Percentiles rank a stretch among this genome's conserved stretches.
Evolutionary conservation across 37 sponge, comb jelly and placozoan species (phyloP).

Genomic region (Aplysina aerophoba): DNA sequence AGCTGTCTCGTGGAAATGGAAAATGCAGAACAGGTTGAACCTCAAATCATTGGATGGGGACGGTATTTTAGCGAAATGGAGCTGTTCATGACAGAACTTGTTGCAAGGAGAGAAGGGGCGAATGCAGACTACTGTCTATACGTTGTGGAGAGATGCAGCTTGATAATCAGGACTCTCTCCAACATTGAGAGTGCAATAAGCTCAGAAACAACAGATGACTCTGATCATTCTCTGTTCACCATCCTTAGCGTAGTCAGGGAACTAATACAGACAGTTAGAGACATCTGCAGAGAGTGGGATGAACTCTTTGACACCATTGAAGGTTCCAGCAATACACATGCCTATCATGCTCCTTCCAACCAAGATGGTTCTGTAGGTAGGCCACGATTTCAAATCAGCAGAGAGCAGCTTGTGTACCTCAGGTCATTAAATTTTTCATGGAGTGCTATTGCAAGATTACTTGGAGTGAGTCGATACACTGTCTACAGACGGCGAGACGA

Average conservation of each 20-base stretch:
- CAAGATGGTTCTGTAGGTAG: background rate
- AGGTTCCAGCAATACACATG: background rate
- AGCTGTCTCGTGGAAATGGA: no score
- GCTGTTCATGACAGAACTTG: no score
- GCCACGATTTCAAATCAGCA: constrained; percentile 26
- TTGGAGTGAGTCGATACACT: constrained; percentile 53
- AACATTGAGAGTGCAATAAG: no score
- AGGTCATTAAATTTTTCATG: constrained; percentile 50
- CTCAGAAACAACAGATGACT: no score
- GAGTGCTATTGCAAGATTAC: constrained; percentile 46
- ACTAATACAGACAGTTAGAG: background rate
- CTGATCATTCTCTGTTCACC: background rate
- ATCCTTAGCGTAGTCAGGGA: background rate
- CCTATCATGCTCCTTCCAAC: background rate
- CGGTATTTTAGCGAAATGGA: no score
- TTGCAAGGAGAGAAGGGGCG: no score
- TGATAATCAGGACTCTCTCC: no score
- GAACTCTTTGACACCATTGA: background rate
- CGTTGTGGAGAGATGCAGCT: no score
- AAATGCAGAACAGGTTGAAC: no score
- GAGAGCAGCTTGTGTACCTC: constrained; percentile 50
- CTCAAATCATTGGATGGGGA: no score
- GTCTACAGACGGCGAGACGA: constrained; percentile 49
- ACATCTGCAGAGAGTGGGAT: background rate
- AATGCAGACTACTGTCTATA: no score